Conservation (phyloP, 1,140 invertebrate species). For the Drosophila burlai region DNA sequence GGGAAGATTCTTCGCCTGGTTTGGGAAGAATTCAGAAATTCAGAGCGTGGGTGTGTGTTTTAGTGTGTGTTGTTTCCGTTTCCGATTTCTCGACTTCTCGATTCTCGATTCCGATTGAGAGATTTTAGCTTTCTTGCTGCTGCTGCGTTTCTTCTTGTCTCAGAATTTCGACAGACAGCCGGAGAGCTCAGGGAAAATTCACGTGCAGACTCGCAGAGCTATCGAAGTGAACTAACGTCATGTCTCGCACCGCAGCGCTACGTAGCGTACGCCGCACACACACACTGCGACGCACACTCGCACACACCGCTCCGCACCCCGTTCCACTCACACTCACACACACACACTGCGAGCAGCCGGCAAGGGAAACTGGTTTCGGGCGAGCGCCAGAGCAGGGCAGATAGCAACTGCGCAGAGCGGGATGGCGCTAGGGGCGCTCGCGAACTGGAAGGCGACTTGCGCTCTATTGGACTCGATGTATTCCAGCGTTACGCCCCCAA, state of each 20-base stretch:
- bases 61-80: constrained; percentile 5
- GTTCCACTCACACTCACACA: constrained; percentile 7
- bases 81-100: constrained; percentile 19
- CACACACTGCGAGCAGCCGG: constrained; percentile 9
- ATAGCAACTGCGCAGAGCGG: constrained; percentile 22
- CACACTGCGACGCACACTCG: constrained; percentile 5
- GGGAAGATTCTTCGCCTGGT: background rate
- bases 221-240: constrained; percentile 86
- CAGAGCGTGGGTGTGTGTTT: constrained; percentile 5
- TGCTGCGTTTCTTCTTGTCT: constrained; percentile 31
- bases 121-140: constrained; percentile 28
- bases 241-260: constrained; percentile 79
- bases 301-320: constrained; percentile 12
- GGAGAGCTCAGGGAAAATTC: constrained; percentile 70
- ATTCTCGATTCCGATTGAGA: constrained; percentile 26
- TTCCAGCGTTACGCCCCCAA: constrained; percentile 74
- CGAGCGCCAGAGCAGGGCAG: constrained; percentile 29
- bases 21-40: background rate
- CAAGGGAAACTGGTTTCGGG: constrained; percentile 67
- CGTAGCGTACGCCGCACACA: constrained; percentile 68
- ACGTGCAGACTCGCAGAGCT: constrained; percentile 85
- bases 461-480: constrained; percentile 70
- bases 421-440: constrained; percentile 26
- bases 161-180: constrained; percentile 55
- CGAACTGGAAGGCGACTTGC: constrained; percentile 74